Evolutionary conservation across 2,797 vertebrate species (phyloP).

Genomic region (Gila robusta): DNA sequence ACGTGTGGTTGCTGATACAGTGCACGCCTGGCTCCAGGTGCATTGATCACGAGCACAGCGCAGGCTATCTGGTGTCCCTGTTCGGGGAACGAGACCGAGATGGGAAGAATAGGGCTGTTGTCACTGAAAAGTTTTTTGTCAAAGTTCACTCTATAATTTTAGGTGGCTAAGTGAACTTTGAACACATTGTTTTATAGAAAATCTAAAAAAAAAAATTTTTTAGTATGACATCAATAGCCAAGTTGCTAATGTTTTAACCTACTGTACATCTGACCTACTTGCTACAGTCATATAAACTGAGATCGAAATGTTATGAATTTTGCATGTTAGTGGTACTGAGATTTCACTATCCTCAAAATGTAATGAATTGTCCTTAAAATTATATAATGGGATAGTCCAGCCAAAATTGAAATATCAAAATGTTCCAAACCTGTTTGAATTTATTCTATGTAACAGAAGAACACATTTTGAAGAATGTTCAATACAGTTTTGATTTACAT

Average conservation of each 20-base stretch:
- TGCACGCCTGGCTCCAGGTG: conserved; percentile 55
- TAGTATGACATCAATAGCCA: neutral
- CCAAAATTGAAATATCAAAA: neutral
- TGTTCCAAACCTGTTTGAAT: neutral
- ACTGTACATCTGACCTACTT: neutral
- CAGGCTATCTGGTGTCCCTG: conserved; percentile 32
- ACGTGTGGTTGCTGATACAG: conserved; percentile 50
- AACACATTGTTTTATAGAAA: neutral
- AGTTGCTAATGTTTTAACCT: neutral
- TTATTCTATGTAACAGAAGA: neutral
- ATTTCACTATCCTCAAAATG: neutral
- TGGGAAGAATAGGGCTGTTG: conserved; percentile 24
- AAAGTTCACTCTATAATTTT: conserved; percentile 39
- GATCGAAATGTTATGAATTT: neutral
- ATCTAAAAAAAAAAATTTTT: neutral
- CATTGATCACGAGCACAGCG: conserved; percentile 59
- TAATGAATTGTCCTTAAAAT: neutral
- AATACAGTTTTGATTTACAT: neutral
- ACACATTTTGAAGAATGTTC: neutral
- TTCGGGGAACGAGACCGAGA: neutral
- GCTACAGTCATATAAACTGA: neutral
- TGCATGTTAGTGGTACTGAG: neutral
- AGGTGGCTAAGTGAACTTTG: conserved; percentile 4
- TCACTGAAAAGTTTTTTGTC: conserved; percentile 44
- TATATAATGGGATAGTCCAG: neutral